These are phyloP conservation scores for Istiophorus platypterus DNA, from an alignment of 2,113 vertebrate genomes.

Conservation along the genomic window DNA sequence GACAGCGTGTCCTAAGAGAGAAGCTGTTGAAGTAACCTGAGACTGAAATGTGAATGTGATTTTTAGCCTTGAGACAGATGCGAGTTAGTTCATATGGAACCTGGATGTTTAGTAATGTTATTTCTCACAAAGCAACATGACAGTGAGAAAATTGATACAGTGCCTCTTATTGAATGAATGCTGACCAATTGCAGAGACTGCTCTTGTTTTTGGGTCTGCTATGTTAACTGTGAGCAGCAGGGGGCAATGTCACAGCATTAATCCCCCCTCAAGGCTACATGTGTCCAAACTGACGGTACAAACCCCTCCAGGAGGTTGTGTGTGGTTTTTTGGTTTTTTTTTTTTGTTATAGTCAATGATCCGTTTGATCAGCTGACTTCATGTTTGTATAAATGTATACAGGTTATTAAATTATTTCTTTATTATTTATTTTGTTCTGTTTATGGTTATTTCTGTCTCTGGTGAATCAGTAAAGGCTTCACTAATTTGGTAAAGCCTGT, in stretches of 20 bases:
- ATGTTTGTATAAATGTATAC: constrained; percentile 79
- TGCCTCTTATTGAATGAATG: constrained; percentile 54
- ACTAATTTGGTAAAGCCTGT: background rate
- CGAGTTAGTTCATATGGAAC: background rate
- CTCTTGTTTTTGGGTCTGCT: constrained; percentile 30
- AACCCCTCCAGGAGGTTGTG: constrained; percentile 43
- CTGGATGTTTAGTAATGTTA: constrained; percentile 2
- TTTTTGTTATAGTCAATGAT: constrained; percentile 34
- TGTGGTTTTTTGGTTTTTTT: constrained; percentile 36
- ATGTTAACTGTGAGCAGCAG: constrained; percentile 69
- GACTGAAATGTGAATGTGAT: constrained; percentile 67
- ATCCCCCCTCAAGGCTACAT: constrained; percentile 16
- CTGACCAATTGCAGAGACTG: constrained; percentile 9
- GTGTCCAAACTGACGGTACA: constrained; percentile 76
- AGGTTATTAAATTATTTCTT: constrained; percentile 83
- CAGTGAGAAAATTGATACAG: constrained; percentile 25
- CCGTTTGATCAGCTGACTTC: constrained; percentile 44
- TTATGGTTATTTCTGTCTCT: background rate
- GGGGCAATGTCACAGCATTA: constrained; percentile 57
- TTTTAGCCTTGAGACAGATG: constrained; percentile 23
- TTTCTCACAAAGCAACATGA: background rate
- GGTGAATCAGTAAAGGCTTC: constrained; percentile 32
- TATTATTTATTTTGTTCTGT: constrained; percentile 67
- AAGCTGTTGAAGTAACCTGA: background rate
- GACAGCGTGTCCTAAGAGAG: background rate